Base-by-base conservation (phyloP, 2,888 invertebrate genomes). In the Notodonta ziczac region DNA sequence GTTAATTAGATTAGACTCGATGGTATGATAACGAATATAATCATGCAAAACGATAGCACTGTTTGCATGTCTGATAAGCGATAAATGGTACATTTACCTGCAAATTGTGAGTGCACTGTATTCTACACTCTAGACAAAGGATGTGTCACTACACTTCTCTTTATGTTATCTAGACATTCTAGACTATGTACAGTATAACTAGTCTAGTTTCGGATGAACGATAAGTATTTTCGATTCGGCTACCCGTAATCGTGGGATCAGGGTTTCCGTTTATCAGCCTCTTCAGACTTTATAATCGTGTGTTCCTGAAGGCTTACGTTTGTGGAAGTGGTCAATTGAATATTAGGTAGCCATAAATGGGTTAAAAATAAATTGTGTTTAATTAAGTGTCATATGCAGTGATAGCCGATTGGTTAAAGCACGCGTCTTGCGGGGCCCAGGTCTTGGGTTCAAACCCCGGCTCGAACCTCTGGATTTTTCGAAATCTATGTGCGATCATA, bases 31-130 rank as follows among this genome's bases (percentile, higher is more conserved):
- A 78, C 73, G 73, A 74, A 76, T 75, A 70, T 64, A 71, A 73
- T 77, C 76, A 77, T 74, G 79, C 77, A 74, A 70, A 69, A 63
- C 76, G 86, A 86, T 87, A 86, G 74, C 72, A 73, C 58, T 76
- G 80, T 85, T 84, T 84, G 70, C 74, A 66, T 77, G 73, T 66
- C 74, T 78, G 84, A 85, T 86, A 84, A 76, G 67, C 69, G 76
- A 78, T 74, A 82, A 78, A 73, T 78, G 71, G 74, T 73, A 77
- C 79, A 61, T 68, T 78, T 74, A 76, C 79, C 75, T 78, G 76
- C 66, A 72, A 44, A 62, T 40, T 55, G 55, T 55, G 12, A 24
- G 56, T 44, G 56, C 56, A 56, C 16, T 13, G 13, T 56, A 24
- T 4, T 39, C 39, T 54, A 39, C 8, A 54, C 39, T 14, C 39